Conservation (phyloP, 2,113 vertebrate species). For the Arenaria interpres region DNA sequence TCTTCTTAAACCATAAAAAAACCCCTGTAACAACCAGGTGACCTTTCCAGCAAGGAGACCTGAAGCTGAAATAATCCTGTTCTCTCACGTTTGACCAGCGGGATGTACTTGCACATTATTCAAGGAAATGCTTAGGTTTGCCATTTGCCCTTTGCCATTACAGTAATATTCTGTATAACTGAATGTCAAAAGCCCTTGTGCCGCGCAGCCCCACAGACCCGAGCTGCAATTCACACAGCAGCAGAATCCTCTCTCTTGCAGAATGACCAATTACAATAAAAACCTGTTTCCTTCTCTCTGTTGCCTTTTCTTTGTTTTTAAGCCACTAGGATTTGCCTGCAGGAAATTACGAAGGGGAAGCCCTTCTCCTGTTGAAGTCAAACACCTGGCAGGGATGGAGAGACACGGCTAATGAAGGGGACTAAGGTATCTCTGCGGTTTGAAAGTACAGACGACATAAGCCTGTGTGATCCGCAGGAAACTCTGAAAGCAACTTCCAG, state of each 20-base stretch:
- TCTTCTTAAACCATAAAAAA: background rate
- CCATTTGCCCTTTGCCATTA: background rate
- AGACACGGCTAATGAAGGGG: background rate
- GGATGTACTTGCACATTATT: background rate
- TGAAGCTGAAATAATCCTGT: background rate
- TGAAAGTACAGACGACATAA: background rate
- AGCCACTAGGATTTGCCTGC: background rate
- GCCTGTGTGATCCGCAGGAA: background rate
- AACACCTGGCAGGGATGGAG: background rate
- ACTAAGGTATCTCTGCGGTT: background rate
- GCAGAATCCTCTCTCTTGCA: background rate
- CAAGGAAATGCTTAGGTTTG: background rate
- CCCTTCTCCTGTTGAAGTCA: background rate
- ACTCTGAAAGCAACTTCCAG: background rate
- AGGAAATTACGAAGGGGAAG: background rate
- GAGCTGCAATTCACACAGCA: background rate
- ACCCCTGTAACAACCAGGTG: fast-evolving
- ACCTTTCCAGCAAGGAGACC: background rate
- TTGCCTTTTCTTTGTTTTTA: background rate
- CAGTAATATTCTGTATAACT: background rate
- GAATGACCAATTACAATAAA: background rate
- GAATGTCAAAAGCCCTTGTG: background rate
- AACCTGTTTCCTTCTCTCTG: background rate
- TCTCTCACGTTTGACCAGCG: background rate
- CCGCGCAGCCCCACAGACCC: background rate